These are phyloP conservation scores for Liasis olivaceus DNA, from an alignment of 2,797 vertebrate species.

Conservation along the genomic window DNA sequence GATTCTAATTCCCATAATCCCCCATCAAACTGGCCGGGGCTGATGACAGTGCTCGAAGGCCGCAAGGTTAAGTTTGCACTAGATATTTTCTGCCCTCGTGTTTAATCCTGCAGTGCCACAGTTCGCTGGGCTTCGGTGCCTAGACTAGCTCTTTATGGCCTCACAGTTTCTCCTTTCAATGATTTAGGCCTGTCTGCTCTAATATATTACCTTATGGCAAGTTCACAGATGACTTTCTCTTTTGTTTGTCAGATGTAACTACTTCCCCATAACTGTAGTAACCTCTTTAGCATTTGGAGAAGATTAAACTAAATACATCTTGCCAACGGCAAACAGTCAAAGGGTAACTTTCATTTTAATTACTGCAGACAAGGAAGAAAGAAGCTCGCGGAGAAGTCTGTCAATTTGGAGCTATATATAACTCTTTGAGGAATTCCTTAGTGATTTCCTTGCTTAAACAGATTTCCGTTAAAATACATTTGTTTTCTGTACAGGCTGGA, in stretches of 20 bases:
- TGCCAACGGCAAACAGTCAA: constrained; percentile 62
- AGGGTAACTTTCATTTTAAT: constrained; percentile 64
- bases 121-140: not conserved
- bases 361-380: constrained; percentile 58
- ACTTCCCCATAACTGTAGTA: constrained; percentile 45
- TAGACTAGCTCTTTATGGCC: not conserved
- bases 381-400: constrained; percentile 58
- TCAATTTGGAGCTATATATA: constrained; percentile 62
- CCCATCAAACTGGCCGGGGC: not conserved
- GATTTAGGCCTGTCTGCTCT: constrained; percentile 27
- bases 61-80: not conserved
- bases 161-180: not conserved
- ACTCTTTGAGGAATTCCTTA: constrained; percentile 62
- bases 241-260: constrained; percentile 42
- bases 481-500: constrained; percentile 44
- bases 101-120: not conserved
- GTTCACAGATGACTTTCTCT: constrained; percentile 39
- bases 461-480: constrained; percentile 62
- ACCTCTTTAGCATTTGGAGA: constrained; percentile 64
- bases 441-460: constrained; percentile 62
- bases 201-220: constrained; percentile 16
- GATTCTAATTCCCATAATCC: not conserved
- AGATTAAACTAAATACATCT: constrained; percentile 62
- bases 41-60: not conserved
- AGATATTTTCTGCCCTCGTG: not conserved